Conservation (phyloP, 2,797 vertebrate genomes). For the Odontamblyopus lacepedii region DNA sequence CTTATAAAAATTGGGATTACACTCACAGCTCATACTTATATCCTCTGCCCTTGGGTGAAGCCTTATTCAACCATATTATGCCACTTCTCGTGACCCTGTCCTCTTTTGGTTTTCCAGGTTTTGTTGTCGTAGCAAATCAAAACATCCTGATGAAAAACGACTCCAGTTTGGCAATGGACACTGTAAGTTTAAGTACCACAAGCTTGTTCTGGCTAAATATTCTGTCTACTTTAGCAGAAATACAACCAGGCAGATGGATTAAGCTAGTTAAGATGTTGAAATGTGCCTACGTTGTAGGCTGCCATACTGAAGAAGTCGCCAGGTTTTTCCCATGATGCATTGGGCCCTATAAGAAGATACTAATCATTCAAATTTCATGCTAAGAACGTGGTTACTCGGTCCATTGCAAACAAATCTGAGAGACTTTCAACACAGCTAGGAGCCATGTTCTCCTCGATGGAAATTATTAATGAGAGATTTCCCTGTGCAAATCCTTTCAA, state of each 20-base stretch:
- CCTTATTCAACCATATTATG: conserved; percentile 56
- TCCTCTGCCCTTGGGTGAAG: conserved; percentile 46
- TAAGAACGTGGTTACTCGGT: conserved; percentile 40
- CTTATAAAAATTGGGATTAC: conserved; percentile 66
- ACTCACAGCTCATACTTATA: conserved; percentile 29
- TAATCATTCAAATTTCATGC: conserved; percentile 34
- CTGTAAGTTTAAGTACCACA: conserved; percentile 81
- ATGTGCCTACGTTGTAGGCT: conserved; percentile 3
- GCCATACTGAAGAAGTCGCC: conserved; percentile 14
- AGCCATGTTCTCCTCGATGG: conserved; percentile 5
- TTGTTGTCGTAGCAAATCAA: conserved; percentile 94
- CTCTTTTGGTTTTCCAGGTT: conserved; percentile 83
- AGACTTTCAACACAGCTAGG: conserved; percentile 29
- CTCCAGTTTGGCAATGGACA: conserved; percentile 97
- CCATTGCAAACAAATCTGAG: conserved; percentile 39
- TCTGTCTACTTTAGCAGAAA: not conserved
- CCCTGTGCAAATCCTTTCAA: conserved; percentile 8
- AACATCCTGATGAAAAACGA: conserved; percentile 94
- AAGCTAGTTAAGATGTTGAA: conserved; percentile 1
- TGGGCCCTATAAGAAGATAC: conserved; percentile 40
- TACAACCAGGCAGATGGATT: conserved; percentile 11
- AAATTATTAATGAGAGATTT: conserved; percentile 18
- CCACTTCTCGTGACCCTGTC: conserved; percentile 59
- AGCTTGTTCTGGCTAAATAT: conserved; percentile 15
- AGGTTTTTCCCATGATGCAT: conserved; percentile 39